Percentiles rank a stretch among this genome's conserved stretches.
Evolutionary conservation across 2,113 vertebrate genomes (phyloP).

Genomic region (Recurvirostra avosetta): DNA sequence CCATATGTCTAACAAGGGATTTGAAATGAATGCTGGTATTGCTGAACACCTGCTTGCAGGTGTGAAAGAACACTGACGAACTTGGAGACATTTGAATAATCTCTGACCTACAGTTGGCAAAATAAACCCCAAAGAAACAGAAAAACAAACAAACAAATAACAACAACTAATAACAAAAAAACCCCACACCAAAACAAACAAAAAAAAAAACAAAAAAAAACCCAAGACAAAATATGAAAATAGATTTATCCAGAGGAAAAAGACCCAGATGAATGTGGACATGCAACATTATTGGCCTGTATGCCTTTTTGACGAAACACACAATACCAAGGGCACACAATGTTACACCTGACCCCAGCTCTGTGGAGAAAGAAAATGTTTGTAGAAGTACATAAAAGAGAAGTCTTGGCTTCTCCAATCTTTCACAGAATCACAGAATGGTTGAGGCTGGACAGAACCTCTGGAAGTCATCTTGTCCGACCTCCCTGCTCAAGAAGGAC

Average conservation of each 20-base stretch:
- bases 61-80: not conserved
- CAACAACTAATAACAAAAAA: not conserved
- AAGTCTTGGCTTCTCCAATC: not conserved
- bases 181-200: too few species aligned
- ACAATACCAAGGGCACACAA: not conserved
- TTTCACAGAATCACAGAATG: not conserved
- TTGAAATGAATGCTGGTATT: not conserved
- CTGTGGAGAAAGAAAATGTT: not conserved
- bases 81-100: not conserved
- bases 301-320: not conserved
- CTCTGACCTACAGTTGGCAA: not conserved
- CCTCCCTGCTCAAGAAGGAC: not conserved
- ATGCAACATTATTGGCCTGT: not conserved
- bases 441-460: not conserved
- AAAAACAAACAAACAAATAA: not conserved
- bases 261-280: not conserved
- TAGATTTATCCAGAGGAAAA: not conserved
- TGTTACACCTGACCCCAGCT: not conserved
- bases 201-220: too few species aligned
- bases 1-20: not conserved
- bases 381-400: not conserved
- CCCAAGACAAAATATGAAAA: not conserved
- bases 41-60: not conserved
- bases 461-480: not conserved
- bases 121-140: not conserved